These are phyloP conservation scores for Rhynchopsitta pachyrhyncha DNA, from an alignment of 2,113 vertebrate genomes.

Conservation along the genomic window DNA sequence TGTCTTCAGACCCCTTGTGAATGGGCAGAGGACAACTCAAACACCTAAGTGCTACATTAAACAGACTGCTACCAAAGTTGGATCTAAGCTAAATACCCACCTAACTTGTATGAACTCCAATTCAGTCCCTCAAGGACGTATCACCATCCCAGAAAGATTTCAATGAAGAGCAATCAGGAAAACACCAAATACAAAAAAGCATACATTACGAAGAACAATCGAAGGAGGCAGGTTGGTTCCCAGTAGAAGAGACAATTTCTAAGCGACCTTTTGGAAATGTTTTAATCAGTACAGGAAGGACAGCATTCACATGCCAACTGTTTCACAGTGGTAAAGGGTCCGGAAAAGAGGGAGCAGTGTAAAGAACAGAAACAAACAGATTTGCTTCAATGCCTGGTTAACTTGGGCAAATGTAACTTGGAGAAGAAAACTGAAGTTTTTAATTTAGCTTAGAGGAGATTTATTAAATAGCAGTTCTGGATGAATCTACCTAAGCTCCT, in stretches of 20 bases:
- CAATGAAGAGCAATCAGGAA: not conserved
- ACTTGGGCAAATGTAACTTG: not conserved
- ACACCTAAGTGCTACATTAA: not conserved
- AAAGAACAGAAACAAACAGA: constrained; percentile 32
- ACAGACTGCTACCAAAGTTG: not conserved
- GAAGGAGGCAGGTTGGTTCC: not conserved
- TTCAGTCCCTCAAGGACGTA: not conserved
- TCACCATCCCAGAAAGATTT: not conserved
- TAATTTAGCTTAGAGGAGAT: not conserved
- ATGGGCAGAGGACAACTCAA: not conserved
- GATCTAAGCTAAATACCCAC: not conserved
- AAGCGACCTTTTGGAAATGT: not conserved
- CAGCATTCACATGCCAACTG: constrained; percentile 30
- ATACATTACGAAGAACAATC: not conserved
- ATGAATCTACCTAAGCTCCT: not conserved
- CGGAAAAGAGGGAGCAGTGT: not conserved
- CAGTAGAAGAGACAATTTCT: not conserved
- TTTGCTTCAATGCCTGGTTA: not conserved
- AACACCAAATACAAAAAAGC: not conserved
- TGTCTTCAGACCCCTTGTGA: not conserved
- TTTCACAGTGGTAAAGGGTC: constrained; percentile 50
- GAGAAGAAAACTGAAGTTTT: constrained; percentile 18
- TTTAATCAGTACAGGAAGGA: constrained; percentile 28
- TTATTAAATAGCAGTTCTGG: not conserved
- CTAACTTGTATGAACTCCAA: not conserved